Conservation (phyloP, 2,113 vertebrate species). For the Centropristis striata region DNA sequence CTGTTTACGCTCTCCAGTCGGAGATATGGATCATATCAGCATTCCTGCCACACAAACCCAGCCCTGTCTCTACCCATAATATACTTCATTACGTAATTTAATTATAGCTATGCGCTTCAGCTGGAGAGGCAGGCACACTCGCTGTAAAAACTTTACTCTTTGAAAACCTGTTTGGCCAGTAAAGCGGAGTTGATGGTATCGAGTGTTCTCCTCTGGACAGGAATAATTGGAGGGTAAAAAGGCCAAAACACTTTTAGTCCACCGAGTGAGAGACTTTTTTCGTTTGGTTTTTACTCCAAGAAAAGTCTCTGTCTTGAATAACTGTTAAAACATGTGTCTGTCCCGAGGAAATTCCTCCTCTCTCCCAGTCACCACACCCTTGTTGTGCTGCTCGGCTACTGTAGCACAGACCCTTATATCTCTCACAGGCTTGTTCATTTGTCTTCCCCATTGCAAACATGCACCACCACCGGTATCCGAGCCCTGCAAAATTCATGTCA, state of each 20-base stretch:
- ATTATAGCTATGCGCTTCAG: conserved; percentile 6
- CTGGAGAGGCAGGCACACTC: not conserved
- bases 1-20: conserved; percentile 28
- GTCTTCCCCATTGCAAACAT: conserved; percentile 21
- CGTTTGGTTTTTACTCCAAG: not conserved
- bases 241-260: not conserved
- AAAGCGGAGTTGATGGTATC: not conserved
- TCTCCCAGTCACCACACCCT: conserved; percentile 78
- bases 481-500: conserved; percentile 25
- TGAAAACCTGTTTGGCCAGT: conserved; percentile 51
- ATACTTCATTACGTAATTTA: conserved; percentile 39
- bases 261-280: not conserved
- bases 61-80: not conserved
- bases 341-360: conserved; percentile 72
- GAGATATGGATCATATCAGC: not conserved
- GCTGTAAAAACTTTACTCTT: conserved; percentile 26
- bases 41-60: conserved; percentile 7
- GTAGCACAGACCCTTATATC: conserved; percentile 54
- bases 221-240: not conserved
- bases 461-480: not conserved
- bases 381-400: conserved; percentile 66
- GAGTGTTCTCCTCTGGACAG: not conserved
- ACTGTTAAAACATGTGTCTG: conserved; percentile 28
- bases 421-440: conserved; percentile 33
- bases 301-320: not conserved